phyloP scores from a whole-genome alignment of 2,888 invertebrate genomes.

The Phaonia tiefii region DNA sequence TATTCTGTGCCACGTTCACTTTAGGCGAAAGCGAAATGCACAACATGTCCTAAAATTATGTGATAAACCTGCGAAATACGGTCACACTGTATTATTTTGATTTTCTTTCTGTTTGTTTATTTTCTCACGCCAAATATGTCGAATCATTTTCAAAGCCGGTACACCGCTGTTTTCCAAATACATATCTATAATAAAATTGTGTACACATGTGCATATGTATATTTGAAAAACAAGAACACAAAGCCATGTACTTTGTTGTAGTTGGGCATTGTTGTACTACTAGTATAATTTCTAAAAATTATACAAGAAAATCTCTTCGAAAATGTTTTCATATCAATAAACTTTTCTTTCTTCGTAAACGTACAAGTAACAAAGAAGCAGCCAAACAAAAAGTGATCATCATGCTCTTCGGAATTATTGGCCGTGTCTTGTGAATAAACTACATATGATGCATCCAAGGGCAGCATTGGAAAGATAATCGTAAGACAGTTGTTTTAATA shows the following conservation, averaged over 20 bases:
- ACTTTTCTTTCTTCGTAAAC: constrained; percentile 11
- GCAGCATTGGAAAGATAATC: constrained; percentile 22
- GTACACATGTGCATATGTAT: too few species aligned
- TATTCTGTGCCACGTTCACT: too few species aligned
- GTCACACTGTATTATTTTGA: neutral
- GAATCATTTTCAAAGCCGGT: constrained; percentile 53
- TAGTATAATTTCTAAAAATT: too few species aligned
- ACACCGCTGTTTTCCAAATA: neutral
- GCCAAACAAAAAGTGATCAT: constrained; percentile 7
- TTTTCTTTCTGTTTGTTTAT: constrained; percentile 10
- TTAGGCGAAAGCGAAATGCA: too few species aligned
- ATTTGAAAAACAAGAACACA: too few species aligned
- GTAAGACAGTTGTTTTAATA: neutral
- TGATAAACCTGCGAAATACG: too few species aligned
- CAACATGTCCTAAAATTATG: too few species aligned
- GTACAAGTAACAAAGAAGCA: neutral
- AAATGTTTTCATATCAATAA: constrained; percentile 30
- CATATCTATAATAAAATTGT: too few species aligned
- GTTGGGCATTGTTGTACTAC: too few species aligned
- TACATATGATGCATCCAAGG: constrained; percentile 32
- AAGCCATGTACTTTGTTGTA: too few species aligned
- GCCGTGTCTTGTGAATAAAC: constrained; percentile 9
- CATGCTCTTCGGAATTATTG: constrained; percentile 29
- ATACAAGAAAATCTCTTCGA: constrained; percentile 21
- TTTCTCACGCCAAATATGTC: constrained; percentile 19